A percentile compares a stretch with the other conserved stretches of the same genome.
Conservation (phyloP, 2,113 vertebrate species). For the Leuciscus idus region DNA sequence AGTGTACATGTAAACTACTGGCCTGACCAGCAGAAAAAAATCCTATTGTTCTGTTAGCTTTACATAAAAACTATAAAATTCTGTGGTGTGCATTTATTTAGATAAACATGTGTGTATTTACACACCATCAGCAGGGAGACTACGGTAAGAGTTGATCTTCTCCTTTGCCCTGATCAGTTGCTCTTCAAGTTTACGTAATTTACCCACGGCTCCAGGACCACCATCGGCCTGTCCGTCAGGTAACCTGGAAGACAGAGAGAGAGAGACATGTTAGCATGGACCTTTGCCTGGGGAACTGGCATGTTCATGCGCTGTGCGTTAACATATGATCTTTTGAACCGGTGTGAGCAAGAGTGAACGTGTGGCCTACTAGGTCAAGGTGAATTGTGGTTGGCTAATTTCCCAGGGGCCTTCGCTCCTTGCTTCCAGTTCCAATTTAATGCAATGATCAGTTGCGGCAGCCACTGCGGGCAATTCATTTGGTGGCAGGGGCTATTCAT, state of each 20-base stretch:
- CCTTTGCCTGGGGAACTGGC: neutral
- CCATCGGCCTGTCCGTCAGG: slow-evolving; percentile 85
- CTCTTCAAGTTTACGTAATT: slow-evolving; percentile 84
- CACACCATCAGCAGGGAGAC: slow-evolving; percentile 81
- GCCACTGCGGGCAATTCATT: slow-evolving; percentile 52
- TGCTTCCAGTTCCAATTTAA: slow-evolving; percentile 47
- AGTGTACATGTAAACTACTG: neutral
- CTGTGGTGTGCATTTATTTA: neutral
- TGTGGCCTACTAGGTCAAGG: slow-evolving; percentile 45
- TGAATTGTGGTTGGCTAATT: slow-evolving; percentile 46
- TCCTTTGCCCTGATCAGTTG: slow-evolving; percentile 90
- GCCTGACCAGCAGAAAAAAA: too few species aligned
- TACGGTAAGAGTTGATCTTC: slow-evolving; percentile 87
- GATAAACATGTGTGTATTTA: neutral
- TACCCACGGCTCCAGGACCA: slow-evolving; percentile 77
- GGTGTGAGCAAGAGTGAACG: slow-evolving; percentile 30
- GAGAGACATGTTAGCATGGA: neutral
- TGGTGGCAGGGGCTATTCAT: slow-evolving; percentile 56
- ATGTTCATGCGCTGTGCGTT: neutral
- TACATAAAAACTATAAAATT: neutral
- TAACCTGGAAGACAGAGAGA: slow-evolving; percentile 74
- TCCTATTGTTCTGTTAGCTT: too few species aligned
- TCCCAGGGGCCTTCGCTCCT: slow-evolving; percentile 49
- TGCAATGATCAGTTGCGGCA: slow-evolving; percentile 54
- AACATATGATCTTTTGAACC: neutral